Base-by-base conservation (phyloP, 2,888 invertebrate genomes). In the Nemoura dubitans region DNA sequence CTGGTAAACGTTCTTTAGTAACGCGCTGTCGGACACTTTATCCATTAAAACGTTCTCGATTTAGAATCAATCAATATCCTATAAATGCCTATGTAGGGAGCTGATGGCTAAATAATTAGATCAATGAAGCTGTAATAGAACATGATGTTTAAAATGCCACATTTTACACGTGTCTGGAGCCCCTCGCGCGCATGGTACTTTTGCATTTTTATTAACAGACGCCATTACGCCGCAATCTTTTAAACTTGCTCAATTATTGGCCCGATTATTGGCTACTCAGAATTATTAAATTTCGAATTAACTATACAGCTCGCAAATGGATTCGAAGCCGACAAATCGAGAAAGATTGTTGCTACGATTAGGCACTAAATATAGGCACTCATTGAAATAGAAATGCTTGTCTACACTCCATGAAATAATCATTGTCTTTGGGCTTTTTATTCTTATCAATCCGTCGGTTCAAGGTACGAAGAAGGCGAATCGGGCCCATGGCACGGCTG, bases 21-120 rank as follows among this genome's bases (percentile, higher is more conserved):
- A 42, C 82, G 29, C 82, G 10, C 82, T 78, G 28, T 29, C 43
- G 26, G 83, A 83, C n/a, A 59, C 36, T 59, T 59, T 59, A 59
- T 59, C 59, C 21, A 59, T 59, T 81, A 30, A 81, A 81, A 81
- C n/a, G 28, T 59, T 21, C 59, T 21, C 59, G 59, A 14, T 59
- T 59, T 59, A 59, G 76, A 84, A 84, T 84, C 84, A 84, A 84
- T 84, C 84, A 84, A 84, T 84, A 59, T 76, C 76, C 84, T 83
- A 84, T 84, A 59, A 76, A 84, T 28, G 78, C 7, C 78, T 78
- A 27, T 27, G 25, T 78, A 78, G 78, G 43, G n/a, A 26, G 36
- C 21, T 81, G 81, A 29, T 30, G 81, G 30, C 81, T 29, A 81
- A 81, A 30, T 81, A 81, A 81, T 81, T 81, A 30, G 81, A 81